Evolutionary conservation across 2,888 invertebrate genomes (phyloP).

Genomic region (Cyrtodaria siliqua): DNA sequence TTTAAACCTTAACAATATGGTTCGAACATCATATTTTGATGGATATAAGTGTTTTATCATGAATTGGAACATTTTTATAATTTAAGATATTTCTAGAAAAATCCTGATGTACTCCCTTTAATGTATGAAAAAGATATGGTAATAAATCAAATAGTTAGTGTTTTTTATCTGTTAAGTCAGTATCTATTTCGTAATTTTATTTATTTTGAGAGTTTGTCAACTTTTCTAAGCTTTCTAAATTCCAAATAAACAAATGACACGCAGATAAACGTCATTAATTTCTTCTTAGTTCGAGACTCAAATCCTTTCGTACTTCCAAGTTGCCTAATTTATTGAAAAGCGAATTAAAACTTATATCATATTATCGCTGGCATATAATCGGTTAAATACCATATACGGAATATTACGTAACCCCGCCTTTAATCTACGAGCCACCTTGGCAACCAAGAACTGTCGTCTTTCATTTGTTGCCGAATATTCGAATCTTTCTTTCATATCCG

Average conservation of each 20-base stretch:
- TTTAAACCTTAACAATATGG: too few species aligned
- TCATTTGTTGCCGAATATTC: conserved; percentile 16
- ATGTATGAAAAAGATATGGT: too few species aligned
- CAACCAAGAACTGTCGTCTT: conserved; percentile 22
- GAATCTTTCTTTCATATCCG: conserved; percentile 14
- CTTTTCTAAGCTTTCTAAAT: too few species aligned
- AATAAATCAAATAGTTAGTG: too few species aligned
- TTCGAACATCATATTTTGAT: too few species aligned
- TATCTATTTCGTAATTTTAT: too few species aligned
- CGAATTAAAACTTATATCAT: conserved; percentile 44
- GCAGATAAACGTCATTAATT: conserved; percentile 38
- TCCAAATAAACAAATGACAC: conserved; percentile 10
- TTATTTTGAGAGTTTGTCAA: too few species aligned
- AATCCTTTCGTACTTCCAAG: conserved; percentile 9
- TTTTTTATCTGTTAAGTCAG: too few species aligned
- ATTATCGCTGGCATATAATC: conserved; percentile 35
- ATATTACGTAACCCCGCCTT: conserved; percentile 27
- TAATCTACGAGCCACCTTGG: conserved; percentile 24
- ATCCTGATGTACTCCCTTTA: too few species aligned
- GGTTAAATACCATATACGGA: conserved; percentile 26
- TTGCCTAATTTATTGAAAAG: conserved; percentile 36
- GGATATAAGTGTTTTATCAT: too few species aligned
- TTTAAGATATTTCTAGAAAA: too few species aligned
- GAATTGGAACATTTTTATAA: too few species aligned
- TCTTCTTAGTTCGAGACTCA: conserved; percentile 6